Evolutionary conservation across 1,140 invertebrate genomes (phyloP).

Genomic region (Calycopis cecrops): DNA sequence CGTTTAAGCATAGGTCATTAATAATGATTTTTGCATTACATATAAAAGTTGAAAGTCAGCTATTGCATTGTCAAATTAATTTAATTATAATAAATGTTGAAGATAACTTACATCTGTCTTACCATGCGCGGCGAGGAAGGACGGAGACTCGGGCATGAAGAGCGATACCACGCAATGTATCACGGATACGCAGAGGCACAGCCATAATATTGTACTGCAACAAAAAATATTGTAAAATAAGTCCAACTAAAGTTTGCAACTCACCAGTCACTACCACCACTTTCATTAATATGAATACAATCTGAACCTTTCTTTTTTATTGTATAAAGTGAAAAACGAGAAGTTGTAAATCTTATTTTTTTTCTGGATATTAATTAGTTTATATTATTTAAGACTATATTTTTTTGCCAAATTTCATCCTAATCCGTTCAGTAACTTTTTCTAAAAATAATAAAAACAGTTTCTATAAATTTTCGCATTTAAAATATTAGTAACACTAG

Average conservation of each 20-base stretch:
- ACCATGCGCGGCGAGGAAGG: conserved; percentile 8
- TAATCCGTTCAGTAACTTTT: not conserved
- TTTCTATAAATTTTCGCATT: not conserved
- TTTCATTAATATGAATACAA: not conserved
- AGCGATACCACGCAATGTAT: conserved; percentile 13
- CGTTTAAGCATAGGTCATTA: no score
- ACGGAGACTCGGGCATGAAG: conserved; percentile 6
- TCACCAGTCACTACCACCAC: not conserved
- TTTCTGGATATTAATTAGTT: no score
- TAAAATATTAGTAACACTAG: not conserved
- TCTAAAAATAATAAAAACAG: not conserved
- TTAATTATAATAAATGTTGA: no score
- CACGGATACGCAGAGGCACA: conserved; percentile 35
- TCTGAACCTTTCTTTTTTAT: not conserved
- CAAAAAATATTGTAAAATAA: conserved; percentile 7
- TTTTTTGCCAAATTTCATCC: no score
- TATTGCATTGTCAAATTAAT: no score
- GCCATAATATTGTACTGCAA: conserved; percentile 39
- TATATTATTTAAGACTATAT: no score
- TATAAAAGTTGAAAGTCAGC: no score
- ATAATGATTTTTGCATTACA: no score
- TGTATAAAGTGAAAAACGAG: not conserved
- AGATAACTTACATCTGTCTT: conserved; percentile 7
- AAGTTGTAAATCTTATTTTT: no score
- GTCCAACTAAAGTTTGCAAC: no score